Percentiles rank a stretch among this genome's conserved stretches.
These are phyloP conservation scores for Arctia plantaginis DNA, from an alignment of 2,888 invertebrate species.

Conservation along the genomic window DNA sequence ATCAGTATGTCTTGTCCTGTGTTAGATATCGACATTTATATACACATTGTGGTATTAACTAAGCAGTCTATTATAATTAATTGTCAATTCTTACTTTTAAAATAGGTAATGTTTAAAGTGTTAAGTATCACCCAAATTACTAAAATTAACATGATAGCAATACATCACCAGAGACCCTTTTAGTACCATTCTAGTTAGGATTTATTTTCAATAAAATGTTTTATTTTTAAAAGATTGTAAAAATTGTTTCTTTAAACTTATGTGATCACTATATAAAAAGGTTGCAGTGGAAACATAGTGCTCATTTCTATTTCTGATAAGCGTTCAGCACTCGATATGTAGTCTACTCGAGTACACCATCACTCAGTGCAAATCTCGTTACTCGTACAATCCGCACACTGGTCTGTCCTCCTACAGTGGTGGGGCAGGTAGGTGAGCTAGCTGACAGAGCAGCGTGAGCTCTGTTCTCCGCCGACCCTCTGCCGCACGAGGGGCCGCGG, in stretches of 20 bases:
- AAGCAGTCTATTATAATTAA: not conserved
- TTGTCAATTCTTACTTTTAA: not conserved
- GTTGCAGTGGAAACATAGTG: not conserved
- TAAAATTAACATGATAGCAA: not conserved
- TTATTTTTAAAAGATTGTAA: not conserved
- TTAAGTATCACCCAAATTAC: not conserved
- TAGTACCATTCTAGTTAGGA: not conserved
- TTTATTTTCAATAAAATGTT: not conserved
- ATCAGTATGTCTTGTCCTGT: not conserved
- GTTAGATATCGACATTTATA: not conserved
- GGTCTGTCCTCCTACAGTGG: not conserved
- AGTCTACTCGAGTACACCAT: not conserved
- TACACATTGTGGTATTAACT: not conserved
- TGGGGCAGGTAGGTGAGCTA: constrained; percentile 50
- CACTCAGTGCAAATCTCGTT: not conserved
- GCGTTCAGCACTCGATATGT: not conserved
- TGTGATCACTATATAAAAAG: not conserved
- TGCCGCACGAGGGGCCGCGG: constrained; percentile 81
- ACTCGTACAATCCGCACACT: not conserved
- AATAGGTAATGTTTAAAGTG: not conserved
- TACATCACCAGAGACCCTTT: not conserved
- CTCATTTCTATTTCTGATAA: not conserved
- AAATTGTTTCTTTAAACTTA: not conserved
- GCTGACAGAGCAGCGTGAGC: constrained; percentile 72
- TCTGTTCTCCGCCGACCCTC: constrained; percentile 79